A percentile compares a stretch with the other conserved stretches of the same genome.
Evolutionary conservation across 2,888 invertebrate species (phyloP).

Genomic region (Dryadula phaetusa): DNA sequence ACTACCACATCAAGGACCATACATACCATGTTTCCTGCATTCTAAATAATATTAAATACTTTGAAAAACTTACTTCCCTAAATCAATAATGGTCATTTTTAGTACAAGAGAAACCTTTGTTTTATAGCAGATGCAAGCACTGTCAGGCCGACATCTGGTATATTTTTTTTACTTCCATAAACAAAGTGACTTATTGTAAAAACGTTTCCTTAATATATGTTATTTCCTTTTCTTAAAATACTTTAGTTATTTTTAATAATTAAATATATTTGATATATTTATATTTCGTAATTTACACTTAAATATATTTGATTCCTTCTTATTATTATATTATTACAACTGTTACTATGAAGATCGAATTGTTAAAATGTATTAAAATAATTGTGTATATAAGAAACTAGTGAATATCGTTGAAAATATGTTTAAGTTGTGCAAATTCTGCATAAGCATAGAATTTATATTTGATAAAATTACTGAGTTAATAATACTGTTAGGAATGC

Average conservation of each 20-base stretch:
- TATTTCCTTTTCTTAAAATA: not conserved
- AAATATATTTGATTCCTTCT: too few species aligned
- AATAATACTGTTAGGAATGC: conserved; percentile 36
- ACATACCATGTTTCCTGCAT: conserved; percentile 17
- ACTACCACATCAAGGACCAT: too few species aligned
- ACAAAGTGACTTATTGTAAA: conserved; percentile 56
- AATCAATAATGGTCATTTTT: conserved; percentile 59
- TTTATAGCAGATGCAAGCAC: conserved; percentile 77
- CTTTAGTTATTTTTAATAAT: not conserved
- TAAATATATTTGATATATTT: not conserved
- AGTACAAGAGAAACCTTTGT: conserved; percentile 74
- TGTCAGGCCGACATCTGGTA: conserved; percentile 74
- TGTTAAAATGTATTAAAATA: too few species aligned
- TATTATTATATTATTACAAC: too few species aligned
- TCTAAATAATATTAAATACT: conserved; percentile 37
- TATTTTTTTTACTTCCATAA: conserved; percentile 76
- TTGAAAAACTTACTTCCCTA: conserved; percentile 40
- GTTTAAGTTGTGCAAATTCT: not conserved
- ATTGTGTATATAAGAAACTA: too few species aligned
- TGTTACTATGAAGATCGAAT: too few species aligned
- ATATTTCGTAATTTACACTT: too few species aligned
- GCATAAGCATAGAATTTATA: conserved; percentile 4
- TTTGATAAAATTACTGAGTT: conserved; percentile 33
- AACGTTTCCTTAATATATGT: conserved; percentile 44
- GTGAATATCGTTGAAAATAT: too few species aligned